These are phyloP conservation scores for Montipora cactus DNA, from an alignment of 64 coral and sea anemone species.

Conservation along the genomic window DNA sequence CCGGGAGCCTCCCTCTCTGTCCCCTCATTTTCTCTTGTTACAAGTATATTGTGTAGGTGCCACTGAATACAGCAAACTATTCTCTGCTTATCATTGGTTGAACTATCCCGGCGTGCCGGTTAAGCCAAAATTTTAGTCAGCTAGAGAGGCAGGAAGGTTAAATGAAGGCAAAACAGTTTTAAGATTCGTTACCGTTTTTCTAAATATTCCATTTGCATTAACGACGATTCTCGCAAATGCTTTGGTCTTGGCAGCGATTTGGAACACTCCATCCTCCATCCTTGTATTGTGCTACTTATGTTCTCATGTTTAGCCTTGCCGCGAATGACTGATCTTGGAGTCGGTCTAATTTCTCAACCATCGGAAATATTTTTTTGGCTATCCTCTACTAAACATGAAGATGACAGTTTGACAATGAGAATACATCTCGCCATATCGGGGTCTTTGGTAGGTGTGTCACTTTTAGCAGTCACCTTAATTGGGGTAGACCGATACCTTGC, in stretches of 20 bases:
- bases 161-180: not conserved
- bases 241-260: not conserved
- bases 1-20: no score
- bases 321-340: slow-evolving; percentile 12
- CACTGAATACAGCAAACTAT: no score
- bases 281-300: not conserved
- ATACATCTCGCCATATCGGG: not conserved
- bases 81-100: no score
- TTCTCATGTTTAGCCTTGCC: not conserved
- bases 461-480: not conserved
- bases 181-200: not conserved
- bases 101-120: no score
- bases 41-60: no score
- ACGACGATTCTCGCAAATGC: not conserved
- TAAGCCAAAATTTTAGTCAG: no score
- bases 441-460: not conserved
- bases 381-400: no score
- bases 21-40: no score
- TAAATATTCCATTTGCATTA: not conserved
- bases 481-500: slow-evolving; percentile 38
- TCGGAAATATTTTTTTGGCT: not conserved
- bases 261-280: not conserved
- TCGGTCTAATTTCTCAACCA: slow-evolving; percentile 12
- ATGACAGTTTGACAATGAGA: not conserved
- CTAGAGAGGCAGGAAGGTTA: no score